These are phyloP conservation scores for Elegia similella DNA, from an alignment of 2,888 invertebrate genomes.

Conservation along the genomic window DNA sequence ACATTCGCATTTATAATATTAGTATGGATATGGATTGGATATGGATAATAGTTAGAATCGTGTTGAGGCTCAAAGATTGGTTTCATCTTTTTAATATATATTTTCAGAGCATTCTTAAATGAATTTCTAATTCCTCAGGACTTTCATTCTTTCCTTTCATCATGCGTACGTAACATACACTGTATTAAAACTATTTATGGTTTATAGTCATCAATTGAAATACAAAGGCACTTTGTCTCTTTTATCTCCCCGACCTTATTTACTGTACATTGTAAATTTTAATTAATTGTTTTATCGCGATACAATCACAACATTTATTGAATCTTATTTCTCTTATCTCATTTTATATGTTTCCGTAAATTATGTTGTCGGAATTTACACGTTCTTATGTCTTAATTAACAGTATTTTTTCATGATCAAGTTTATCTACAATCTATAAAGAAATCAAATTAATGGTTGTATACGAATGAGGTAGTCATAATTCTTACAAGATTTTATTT, in stretches of 20 bases:
- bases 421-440: neutral
- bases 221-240: neutral
- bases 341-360: neutral
- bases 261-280: neutral
- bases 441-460: neutral
- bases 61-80: no score
- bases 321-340: constrained; percentile 1
- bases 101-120: no score
- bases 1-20: no score
- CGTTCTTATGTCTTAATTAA: neutral
- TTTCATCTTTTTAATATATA: no score
- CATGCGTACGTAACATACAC: neutral
- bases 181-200: neutral
- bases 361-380: constrained; percentile 6
- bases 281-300: constrained; percentile 1
- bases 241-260: constrained; percentile 8
- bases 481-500: no score
- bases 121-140: no score
- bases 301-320: constrained; percentile 1
- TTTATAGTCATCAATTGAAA: neutral
- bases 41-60: no score
- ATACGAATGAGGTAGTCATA: no score
- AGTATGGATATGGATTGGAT: no score
- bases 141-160: neutral
- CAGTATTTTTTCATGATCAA: neutral